phyloP scores from a whole-genome alignment of 2,113 vertebrate genomes.

The Callithrix jacchus region DNA sequence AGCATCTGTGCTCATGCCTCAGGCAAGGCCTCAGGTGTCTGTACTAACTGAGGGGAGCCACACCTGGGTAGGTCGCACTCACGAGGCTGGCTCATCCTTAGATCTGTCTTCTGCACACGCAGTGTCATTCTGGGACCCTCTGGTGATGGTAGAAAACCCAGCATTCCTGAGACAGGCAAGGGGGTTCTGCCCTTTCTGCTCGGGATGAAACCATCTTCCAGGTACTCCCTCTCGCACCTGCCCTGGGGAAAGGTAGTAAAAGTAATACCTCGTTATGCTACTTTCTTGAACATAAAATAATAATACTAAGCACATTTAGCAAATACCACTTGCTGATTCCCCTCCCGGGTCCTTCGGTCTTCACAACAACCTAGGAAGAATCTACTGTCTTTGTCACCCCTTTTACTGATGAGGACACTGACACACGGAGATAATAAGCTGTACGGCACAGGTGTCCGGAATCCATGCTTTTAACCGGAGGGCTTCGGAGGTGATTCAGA shows the following conservation, averaged over 20 bases:
- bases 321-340: not conserved
- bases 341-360: not conserved
- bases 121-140: not conserved
- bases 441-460: not conserved
- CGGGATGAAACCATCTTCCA: not conserved
- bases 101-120: not conserved
- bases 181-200: not conserved
- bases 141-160: not conserved
- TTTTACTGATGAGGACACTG: not conserved
- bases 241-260: no score
- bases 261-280: not conserved
- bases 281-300: not conserved
- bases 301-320: not conserved
- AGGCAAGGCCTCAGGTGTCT: not conserved
- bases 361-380: not conserved
- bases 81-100: not conserved
- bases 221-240: not conserved
- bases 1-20: not conserved
- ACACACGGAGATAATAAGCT: not conserved
- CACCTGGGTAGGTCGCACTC: no score
- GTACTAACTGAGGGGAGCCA: not conserved
- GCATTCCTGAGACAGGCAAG: not conserved
- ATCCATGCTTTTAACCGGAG: not conserved
- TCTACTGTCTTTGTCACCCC: not conserved
- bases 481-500: not conserved